Evolutionary conservation across 2,797 vertebrate genomes (phyloP).

Genomic region (Macropus fuliginosus): DNA sequence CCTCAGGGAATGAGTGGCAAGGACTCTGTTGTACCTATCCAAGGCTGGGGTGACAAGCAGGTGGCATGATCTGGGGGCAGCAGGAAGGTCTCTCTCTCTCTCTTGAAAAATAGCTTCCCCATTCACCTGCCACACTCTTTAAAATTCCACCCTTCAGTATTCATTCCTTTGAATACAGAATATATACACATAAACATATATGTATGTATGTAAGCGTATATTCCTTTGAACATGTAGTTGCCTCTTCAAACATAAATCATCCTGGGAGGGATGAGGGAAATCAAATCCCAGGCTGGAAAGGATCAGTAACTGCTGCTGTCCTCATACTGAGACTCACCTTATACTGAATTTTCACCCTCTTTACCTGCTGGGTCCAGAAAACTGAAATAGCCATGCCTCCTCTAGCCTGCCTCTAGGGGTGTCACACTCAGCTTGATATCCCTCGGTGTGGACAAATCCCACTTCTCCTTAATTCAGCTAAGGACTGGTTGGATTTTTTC

Average conservation of each 20-base stretch:
- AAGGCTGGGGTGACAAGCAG: too few species aligned
- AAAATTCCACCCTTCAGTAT: too few species aligned
- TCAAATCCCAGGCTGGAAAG: background rate
- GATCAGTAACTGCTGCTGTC: background rate
- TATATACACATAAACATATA: too few species aligned
- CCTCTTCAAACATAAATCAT: background rate
- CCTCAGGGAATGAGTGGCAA: too few species aligned
- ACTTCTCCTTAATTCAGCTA: background rate
- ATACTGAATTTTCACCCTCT: background rate
- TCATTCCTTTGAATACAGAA: too few species aligned
- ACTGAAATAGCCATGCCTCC: background rate
- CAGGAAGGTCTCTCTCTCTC: background rate
- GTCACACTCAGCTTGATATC: background rate
- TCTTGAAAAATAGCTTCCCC: background rate
- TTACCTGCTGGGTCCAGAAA: background rate
- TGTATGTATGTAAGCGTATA: too few species aligned
- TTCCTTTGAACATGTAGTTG: background rate
- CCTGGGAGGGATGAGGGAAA: background rate
- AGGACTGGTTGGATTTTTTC: background rate
- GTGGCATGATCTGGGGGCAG: background rate
- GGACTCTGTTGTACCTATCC: too few species aligned
- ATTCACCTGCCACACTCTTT: too few species aligned
- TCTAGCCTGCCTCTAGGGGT: background rate
- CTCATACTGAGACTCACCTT: background rate
- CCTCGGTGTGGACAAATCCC: background rate